These are phyloP conservation scores for Triops longicaudatus DNA, from an alignment of 1,140 invertebrate genomes.

Conservation along the genomic window DNA sequence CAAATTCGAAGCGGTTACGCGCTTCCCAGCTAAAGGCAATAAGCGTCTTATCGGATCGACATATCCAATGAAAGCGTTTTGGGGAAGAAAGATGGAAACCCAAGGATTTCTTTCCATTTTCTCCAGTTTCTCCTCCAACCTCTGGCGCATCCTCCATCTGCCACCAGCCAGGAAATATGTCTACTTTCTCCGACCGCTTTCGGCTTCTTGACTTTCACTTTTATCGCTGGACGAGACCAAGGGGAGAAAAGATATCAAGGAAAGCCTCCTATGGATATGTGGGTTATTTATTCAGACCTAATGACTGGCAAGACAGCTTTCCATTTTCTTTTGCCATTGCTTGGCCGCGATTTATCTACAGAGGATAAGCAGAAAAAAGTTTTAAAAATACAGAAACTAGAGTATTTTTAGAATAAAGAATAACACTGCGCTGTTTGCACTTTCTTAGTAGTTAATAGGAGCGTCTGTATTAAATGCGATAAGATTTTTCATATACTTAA, in stretches of 20 bases:
- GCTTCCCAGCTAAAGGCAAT: neutral
- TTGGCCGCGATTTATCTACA: neutral
- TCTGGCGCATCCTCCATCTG: neutral
- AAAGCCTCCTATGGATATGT: neutral
- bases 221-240: neutral
- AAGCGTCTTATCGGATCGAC: neutral
- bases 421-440: too few species aligned
- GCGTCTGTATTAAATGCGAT: too few species aligned
- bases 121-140: neutral
- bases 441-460: too few species aligned
- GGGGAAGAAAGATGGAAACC: neutral
- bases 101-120: neutral
- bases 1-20: constrained; percentile 1
- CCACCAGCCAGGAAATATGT: neutral
- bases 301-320: neutral
- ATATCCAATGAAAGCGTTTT: neutral
- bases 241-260: neutral
- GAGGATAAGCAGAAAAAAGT: neutral
- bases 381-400: neutral
- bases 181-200: constrained; percentile 11
- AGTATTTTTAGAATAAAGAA: too few species aligned
- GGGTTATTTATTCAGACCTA: neutral
- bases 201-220: neutral
- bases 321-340: neutral
- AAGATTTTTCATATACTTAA: too few species aligned